Evolutionary conservation across 2,888 invertebrate species (phyloP).

Genomic region (Melipona beecheii): DNA sequence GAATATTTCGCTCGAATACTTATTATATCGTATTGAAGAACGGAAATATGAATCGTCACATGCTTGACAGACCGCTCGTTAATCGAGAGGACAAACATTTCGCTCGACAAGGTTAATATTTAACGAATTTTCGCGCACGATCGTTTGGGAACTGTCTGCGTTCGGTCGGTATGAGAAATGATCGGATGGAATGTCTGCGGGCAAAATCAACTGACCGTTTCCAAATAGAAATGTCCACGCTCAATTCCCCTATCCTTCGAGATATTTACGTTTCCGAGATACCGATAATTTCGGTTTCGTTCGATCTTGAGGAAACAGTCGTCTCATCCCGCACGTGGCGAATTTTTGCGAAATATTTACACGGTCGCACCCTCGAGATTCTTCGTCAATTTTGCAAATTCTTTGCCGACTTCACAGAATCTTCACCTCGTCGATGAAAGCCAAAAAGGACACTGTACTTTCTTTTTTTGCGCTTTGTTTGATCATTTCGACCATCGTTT

Average conservation of each 20-base stretch:
- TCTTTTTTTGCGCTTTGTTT: too few species aligned
- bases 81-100: background rate
- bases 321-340: constrained; percentile 1
- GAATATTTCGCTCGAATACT: too few species aligned
- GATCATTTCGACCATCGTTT: too few species aligned
- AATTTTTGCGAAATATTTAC: constrained; percentile 37
- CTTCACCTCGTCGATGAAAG: background rate
- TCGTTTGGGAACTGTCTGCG: background rate
- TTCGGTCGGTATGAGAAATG: background rate
- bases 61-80: background rate
- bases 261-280: constrained; percentile 32
- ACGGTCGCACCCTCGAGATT: background rate
- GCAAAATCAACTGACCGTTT: background rate
- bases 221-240: background rate
- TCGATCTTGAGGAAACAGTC: background rate
- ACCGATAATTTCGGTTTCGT: constrained; percentile 28
- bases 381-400: background rate
- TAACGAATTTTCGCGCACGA: constrained; percentile 1
- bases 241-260: background rate
- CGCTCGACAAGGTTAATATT: constrained; percentile 22
- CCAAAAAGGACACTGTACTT: too few species aligned
- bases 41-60: background rate
- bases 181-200: background rate
- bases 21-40: background rate
- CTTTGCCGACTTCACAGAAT: background rate